Evolutionary conservation across 2,113 vertebrate species (phyloP), one percentile per base, ranked within the genome.

Genomic region (Pachypanchax playfairii): DNA sequence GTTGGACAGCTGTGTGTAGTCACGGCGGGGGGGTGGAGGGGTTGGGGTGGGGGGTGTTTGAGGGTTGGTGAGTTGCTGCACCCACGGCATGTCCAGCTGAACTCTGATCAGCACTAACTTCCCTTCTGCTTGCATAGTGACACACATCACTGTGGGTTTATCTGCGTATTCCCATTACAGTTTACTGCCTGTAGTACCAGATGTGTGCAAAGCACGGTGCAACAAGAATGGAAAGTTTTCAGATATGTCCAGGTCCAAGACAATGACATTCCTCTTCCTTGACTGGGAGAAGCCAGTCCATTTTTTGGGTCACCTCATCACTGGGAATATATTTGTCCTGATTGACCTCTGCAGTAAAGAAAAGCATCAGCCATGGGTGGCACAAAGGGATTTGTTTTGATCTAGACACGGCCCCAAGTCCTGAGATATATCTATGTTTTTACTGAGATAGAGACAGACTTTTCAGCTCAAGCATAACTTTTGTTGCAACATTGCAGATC

Each of bases 91-190:
- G 80, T 62, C 80, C 83, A 80, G 75, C 72, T 73, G 62, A 81
- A 69, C 72, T 62, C 51, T 10, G 51, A 65, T 50, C 49, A 33
- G 35, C 36, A 41, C 22, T 21, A 35, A 39, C 39, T 39, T 18
- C 10, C 5, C 17, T 42, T 24, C 14, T 63, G 47, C 69, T 29
- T 15, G 62, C 65, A 70, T 44, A 46, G 64, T 31, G 60, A 73
- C 80, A 76, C 80, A 78, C 75, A 84, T 70, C 71, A 69, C 61
- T 86, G 75, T 89, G 84, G 82, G 75, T 76, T 84, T 84, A 78
- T 82, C 75, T 56, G 55, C 84, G 67, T 70, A 77, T 79, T 91
- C 79, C 87, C 84, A 84, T 87, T 82, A 83, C 82, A 84, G 89
- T 77, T 49, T 65, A 47, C 76, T n/a, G 78, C 80, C 74, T 72